A percentile compares a stretch with the other conserved stretches of the same genome.
phyloP scores from a whole-genome alignment of 2,113 vertebrate species.

The Epinephelus cyanopodus region DNA sequence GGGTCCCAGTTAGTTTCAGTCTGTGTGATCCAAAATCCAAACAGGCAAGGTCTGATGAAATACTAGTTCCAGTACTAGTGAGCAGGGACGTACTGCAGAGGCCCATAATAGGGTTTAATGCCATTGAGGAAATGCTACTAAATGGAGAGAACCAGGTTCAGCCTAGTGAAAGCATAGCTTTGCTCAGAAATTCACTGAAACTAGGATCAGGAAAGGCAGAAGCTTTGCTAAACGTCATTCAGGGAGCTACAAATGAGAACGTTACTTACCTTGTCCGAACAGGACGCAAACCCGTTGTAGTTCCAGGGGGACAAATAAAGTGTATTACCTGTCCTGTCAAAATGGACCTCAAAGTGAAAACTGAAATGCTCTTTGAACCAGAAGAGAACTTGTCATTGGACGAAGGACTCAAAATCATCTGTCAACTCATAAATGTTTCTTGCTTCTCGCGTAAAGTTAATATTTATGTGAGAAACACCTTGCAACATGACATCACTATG shows the following conservation, averaged over 20 bases:
- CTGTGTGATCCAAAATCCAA: not conserved
- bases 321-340: no score
- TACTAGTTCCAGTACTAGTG: conserved; percentile 3
- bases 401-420: not conserved
- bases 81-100: not conserved
- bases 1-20: conserved; percentile 6
- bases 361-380: no score
- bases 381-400: no score
- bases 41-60: not conserved
- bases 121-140: no score
- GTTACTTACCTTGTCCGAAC: not conserved
- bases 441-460: not conserved
- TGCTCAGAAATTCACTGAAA: conserved; percentile 6
- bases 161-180: not conserved
- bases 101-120: conserved; percentile 14
- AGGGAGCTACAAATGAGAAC: not conserved
- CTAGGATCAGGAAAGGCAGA: conserved; percentile 28
- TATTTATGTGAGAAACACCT: not conserved
- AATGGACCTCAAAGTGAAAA: no score
- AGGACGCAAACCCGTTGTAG: not conserved
- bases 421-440: conserved; percentile 5
- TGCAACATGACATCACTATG: no score
- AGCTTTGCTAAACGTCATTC: not conserved
- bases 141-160: not conserved
- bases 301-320: not conserved